phyloP scores from a whole-genome alignment of 2,888 invertebrate species.

The Callosobruchus maculatus region DNA sequence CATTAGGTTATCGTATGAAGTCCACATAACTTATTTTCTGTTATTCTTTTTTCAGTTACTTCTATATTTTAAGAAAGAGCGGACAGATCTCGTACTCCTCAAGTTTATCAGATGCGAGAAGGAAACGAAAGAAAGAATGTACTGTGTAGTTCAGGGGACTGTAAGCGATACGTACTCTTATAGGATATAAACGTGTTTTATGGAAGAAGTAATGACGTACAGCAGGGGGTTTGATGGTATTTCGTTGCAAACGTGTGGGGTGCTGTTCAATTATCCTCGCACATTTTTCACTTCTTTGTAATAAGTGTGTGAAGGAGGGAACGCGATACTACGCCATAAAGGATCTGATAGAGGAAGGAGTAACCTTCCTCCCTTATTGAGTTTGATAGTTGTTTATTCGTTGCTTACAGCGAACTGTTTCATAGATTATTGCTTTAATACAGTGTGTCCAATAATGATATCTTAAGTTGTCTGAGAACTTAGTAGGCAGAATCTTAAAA shows the following conservation, averaged over 20 bases:
- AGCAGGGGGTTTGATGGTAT: neutral
- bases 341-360: neutral
- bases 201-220: neutral
- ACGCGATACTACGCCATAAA: neutral
- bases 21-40: no score
- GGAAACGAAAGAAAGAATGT: neutral
- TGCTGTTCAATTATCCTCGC: neutral
- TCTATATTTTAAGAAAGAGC: no score
- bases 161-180: neutral
- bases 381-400: neutral
- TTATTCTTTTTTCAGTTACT: no score
- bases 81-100: no score
- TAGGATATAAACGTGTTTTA: neutral
- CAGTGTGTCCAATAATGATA: no score
- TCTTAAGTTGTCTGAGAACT: no score
- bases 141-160: neutral
- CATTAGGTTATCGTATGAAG: no score
- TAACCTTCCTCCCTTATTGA: neutral
- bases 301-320: neutral
- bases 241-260: neutral
- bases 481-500: no score
- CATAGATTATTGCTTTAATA: no score
- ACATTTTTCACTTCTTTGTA: neutral
- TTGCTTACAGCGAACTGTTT: neutral
- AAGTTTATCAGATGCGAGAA: neutral